A percentile compares a stretch with the other conserved stretches of the same genome.
These are phyloP conservation scores for Dicentrarchus labrax DNA, from an alignment of 2,113 vertebrate genomes.

Conservation along the genomic window DNA sequence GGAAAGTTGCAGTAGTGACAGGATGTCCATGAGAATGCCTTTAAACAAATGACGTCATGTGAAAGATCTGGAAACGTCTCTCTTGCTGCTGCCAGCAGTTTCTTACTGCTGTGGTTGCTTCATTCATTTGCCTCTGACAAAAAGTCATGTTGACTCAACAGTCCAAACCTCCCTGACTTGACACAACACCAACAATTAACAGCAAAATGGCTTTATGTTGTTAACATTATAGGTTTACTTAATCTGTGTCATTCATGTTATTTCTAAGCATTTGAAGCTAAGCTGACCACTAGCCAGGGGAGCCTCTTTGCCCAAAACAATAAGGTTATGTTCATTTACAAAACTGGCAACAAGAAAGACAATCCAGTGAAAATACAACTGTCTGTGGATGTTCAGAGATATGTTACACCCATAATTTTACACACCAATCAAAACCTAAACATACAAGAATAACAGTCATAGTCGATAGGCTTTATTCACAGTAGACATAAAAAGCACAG, in stretches of 20 bases:
- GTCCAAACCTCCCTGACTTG: conserved; percentile 16
- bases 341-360: background rate
- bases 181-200: conserved; percentile 7
- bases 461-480: background rate
- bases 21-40: conserved; percentile 15
- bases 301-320: background rate
- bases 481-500: background rate
- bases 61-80: background rate
- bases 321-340: background rate
- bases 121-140: conserved; percentile 14
- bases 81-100: background rate
- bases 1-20: conserved; percentile 21
- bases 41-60: background rate
- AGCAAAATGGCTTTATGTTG: conserved; percentile 21
- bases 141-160: conserved; percentile 37
- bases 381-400: background rate
- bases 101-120: conserved; percentile 16
- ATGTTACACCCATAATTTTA: background rate
- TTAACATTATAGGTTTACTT: conserved; percentile 9
- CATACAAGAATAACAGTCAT: background rate
- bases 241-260: conserved; percentile 5
- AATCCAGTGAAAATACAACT: background rate
- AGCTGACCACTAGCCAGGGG: background rate
- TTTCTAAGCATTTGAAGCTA: conserved; percentile 4
- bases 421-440: background rate